phyloP scores from a whole-genome alignment of 2,113 vertebrate genomes.

The Meriones unguiculatus region DNA sequence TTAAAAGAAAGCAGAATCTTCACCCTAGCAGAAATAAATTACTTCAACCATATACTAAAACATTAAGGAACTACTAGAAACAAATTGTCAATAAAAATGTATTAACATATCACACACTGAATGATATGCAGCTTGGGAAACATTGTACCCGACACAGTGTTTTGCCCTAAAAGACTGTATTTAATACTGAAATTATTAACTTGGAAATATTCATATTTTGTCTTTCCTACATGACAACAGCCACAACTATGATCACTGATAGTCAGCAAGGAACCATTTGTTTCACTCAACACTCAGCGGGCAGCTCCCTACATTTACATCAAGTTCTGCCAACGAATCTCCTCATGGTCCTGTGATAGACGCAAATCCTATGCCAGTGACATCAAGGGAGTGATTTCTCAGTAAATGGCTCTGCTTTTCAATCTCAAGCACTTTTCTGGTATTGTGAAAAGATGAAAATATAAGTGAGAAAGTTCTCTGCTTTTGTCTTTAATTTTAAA shows the following conservation, averaged over 20 bases:
- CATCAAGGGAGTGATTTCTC: not conserved
- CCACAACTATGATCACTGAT: not conserved
- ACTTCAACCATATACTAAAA: not conserved
- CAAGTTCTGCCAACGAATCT: not conserved
- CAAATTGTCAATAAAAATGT: conserved; percentile 21
- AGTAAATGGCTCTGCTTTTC: not conserved
- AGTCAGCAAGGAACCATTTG: not conserved
- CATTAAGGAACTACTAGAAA: not conserved
- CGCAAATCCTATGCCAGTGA: not conserved
- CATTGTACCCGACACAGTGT: not conserved
- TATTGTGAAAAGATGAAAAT: conserved; percentile 19
- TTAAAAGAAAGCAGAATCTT: not conserved
- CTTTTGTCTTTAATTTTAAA: conserved; percentile 5
- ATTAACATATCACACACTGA: not conserved
- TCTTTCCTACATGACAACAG: conserved; percentile 26
- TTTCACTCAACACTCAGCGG: conserved; percentile 16
- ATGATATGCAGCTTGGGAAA: not conserved
- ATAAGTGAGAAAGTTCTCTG: not conserved
- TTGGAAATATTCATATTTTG: not conserved
- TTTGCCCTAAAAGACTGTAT: not conserved
- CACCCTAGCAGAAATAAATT: not conserved
- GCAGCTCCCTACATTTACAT: not conserved
- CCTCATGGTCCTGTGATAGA: not conserved
- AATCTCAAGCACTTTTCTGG: not conserved
- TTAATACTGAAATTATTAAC: conserved; percentile 47